Base-by-base conservation (phyloP, 1,140 invertebrate genomes). In the Artemia franciscana region DNA sequence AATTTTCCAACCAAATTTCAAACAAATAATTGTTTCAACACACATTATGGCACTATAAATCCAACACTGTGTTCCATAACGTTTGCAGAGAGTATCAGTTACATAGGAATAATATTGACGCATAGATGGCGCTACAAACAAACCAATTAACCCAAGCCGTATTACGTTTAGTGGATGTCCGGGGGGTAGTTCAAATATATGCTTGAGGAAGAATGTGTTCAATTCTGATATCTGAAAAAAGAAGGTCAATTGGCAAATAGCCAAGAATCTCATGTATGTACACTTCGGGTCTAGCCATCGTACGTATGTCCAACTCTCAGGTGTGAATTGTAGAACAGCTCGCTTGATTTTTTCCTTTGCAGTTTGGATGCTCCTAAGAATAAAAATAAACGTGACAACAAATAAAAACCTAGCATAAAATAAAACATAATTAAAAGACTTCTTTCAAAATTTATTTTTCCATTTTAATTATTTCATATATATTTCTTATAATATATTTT, bases 171-270 rank as follows among this genome's bases (percentile, higher is more conserved):
- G 79, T 7, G 85, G 84, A 79, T 99, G 94, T 64, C 84, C 85
- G 9, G 93, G 88, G 28, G 93, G 93, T 76, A 98, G 87, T 73
- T 94, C 88, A 73, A 98, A 97, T 60, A 98, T 93, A 71, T 98
- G 94, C 72, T 98, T 98, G 26, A 98, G 75, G 74, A 98, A 98
- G 75, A 98, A 98, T 15, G 93, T 97, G 74, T 98, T 98, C 28
- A 98, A 75, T 76, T 98, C 95, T 5, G 89, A 91, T 57, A 95
- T 79, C 77, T 93, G 88, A 91, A 92, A 98, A 72, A 96, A 91
- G 60, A 98, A 83, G 2, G 98, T 92, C 64, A 99, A 78, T 71
- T 94, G 87, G 67, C 86, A 88, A 1, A 97, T 80, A 18, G 91
- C 92, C 65, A 96, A 81, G 68, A 94, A 86, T 70, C 94, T 78